Percentiles rank a stretch among this genome's conserved stretches.
These are phyloP conservation scores for Drosophila azteca DNA, from an alignment of 1,140 invertebrate genomes.

Conservation along the genomic window DNA sequence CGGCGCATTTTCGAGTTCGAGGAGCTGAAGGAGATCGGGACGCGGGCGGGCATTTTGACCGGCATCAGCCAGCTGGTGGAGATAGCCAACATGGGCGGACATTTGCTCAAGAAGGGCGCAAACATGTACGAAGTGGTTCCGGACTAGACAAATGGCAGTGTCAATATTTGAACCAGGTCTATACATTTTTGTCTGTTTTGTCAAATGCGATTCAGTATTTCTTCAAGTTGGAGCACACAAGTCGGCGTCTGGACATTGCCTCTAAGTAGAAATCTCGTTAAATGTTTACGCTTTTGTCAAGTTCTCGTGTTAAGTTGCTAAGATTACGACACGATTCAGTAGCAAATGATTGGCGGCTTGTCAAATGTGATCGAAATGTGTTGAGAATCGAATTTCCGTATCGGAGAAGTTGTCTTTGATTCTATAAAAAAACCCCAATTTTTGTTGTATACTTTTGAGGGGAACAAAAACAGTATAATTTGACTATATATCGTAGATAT, in stretches of 20 bases:
- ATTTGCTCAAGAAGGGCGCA: constrained; percentile 92
- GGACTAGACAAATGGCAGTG: constrained; percentile 51
- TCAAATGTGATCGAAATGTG: too few species aligned
- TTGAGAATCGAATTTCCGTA: too few species aligned
- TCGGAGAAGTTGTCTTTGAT: too few species aligned
- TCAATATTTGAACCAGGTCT: constrained; percentile 47
- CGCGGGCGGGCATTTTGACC: constrained; percentile 87
- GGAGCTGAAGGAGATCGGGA: constrained; percentile 88
- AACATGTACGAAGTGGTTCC: constrained; percentile 88
- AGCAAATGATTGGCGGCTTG: too few species aligned
- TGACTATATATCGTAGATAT: too few species aligned
- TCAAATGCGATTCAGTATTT: constrained; percentile 11
- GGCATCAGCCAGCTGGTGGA: constrained; percentile 88
- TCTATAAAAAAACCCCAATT: too few species aligned
- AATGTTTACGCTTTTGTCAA: too few species aligned
- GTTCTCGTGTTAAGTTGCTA: too few species aligned
- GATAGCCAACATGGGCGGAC: constrained; percentile 92
- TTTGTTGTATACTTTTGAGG: too few species aligned
- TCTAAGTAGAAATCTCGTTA: too few species aligned
- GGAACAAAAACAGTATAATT: too few species aligned
- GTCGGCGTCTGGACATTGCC: neutral
- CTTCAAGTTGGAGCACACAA: constrained; percentile 4
- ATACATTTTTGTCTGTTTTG: constrained; percentile 9
- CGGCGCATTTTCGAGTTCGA: constrained; percentile 90
- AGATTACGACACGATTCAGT: too few species aligned